A percentile compares a stretch with the other conserved stretches of the same genome.
Conservation (phyloP, 2,888 invertebrate species). For the Tyria jacobaeae region DNA sequence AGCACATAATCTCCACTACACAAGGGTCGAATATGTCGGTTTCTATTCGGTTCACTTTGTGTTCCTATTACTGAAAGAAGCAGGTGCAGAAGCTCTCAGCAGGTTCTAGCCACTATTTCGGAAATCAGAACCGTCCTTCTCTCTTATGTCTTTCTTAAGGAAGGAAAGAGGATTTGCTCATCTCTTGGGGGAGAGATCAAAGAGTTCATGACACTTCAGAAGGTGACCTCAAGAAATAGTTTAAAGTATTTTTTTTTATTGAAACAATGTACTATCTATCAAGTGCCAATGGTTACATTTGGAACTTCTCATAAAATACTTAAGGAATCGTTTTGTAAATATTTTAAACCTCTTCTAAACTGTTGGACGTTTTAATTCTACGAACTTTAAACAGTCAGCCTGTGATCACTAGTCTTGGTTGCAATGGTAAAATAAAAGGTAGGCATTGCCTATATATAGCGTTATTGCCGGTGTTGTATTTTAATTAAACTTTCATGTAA, state of each 20-base stretch:
- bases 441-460: no score
- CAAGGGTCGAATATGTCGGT: no score
- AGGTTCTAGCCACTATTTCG: neutral
- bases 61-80: neutral
- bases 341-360: neutral
- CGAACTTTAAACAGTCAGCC: no score
- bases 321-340: neutral
- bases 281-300: neutral
- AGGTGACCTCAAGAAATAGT: neutral
- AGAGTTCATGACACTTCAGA: neutral
- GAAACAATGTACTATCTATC: neutral
- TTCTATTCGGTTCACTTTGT: no score
- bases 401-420: no score
- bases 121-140: neutral
- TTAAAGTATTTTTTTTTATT: no score
- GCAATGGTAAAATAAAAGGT: no score
- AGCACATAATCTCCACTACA: no score
- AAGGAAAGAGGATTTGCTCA: neutral
- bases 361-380: neutral
- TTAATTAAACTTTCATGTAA: no score
- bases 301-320: neutral
- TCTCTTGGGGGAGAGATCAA: neutral
- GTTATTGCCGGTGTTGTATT: no score
- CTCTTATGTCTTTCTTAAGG: neutral
- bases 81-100: neutral